Evolutionary conservation across 2,888 invertebrate genomes (phyloP).

Genomic region (Villa cingulata): DNA sequence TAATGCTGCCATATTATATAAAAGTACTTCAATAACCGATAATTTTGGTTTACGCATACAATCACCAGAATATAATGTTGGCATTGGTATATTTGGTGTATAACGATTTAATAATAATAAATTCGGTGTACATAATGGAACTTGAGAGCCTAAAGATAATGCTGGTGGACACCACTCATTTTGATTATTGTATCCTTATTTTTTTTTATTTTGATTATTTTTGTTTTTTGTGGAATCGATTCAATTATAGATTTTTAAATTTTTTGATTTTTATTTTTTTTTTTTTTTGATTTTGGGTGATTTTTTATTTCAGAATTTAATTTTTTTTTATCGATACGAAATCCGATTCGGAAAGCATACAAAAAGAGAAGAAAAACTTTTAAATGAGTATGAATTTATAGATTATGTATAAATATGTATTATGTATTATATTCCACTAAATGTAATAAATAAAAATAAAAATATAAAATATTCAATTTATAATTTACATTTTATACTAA

Average conservation of each 20-base stretch:
- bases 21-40: constrained; percentile 37
- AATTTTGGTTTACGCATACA: constrained; percentile 35
- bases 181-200: constrained; percentile 24
- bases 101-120: constrained; percentile 33
- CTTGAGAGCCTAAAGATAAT: constrained; percentile 22
- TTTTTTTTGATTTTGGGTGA: too few relatives aligned
- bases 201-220: neutral
- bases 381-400: too few relatives aligned
- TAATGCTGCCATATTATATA: constrained; percentile 86
- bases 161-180: constrained; percentile 31
- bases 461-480: too few relatives aligned
- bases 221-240: constrained; percentile 2
- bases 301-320: too few relatives aligned
- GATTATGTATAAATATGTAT: too few relatives aligned
- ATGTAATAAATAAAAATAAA: too few relatives aligned
- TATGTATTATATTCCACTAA: too few relatives aligned
- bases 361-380: neutral
- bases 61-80: constrained; percentile 66
- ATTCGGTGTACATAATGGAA: constrained; percentile 32
- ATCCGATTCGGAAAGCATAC: too few relatives aligned
- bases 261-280: too few relatives aligned
- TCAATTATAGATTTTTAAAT: too few relatives aligned
- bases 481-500: too few relatives aligned
- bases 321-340: too few relatives aligned
- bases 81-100: constrained; percentile 51